Base-by-base conservation (phyloP, 2,888 invertebrate species). In the Thereva nobilitata region DNA sequence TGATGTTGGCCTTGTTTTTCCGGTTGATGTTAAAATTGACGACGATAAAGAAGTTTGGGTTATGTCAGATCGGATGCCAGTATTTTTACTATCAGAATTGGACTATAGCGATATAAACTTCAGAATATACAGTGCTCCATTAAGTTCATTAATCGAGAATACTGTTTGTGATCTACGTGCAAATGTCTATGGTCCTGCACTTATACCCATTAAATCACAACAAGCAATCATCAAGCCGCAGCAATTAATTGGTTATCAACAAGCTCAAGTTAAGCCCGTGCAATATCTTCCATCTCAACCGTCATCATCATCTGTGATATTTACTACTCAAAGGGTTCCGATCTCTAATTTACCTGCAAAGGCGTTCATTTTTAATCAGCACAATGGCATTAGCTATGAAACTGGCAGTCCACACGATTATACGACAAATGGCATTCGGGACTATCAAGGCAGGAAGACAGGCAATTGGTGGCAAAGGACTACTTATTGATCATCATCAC, bases 21-120 rank as follows among this genome's bases (percentile, higher is more conserved):
- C 92, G 0, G 84, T 87, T 72, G 93, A 93, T 75, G 84, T 93
- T 2, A 92, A 92, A 81, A 88, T 92, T 70, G 87, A 91, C 77
- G 83, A 84, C 54, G 84, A 86, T 66, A 83, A 85, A 70, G 89
- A 90, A 71, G 83, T 90, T 3, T 93, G 93, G 93, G 89, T 92
- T 0, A 85, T 93, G 3, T 91, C 91, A 0, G 92, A 93, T 77
- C 84, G 88, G 47, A 92, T 93, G 92, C 89, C 92, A 0, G 87
- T 89, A 8, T 92, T 92, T 74, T 80, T 92, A 41, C 84, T 87
- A 72, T 81, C 86, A 4, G 85, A 84, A 49, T 79, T 93, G 42
- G 88, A 92, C 76, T 91, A 87, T 75, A 86, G 85, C 52, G 91
- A 92, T 71, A 84, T 89, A 7, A 93, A 93, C 76, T 92, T 92